A percentile compares a stretch with the other conserved stretches of the same genome.
Evolutionary conservation across 2,888 invertebrate species (phyloP).

Genomic region (Zygogramma bicolorata): DNA sequence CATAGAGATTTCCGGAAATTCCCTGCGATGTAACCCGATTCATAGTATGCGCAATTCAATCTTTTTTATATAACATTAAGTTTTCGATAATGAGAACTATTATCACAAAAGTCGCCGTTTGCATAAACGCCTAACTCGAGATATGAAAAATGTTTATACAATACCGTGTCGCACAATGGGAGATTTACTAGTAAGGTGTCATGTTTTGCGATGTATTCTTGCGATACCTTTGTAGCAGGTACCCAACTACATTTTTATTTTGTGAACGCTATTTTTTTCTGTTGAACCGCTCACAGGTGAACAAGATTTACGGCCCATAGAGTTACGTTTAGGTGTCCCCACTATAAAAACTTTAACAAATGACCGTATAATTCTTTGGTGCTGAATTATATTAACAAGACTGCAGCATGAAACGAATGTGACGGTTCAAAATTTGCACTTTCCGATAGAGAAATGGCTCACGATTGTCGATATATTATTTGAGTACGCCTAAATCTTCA

Average conservation of each 20-base stretch:
- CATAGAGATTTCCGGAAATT: too few species aligned
- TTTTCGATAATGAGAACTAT: neutral
- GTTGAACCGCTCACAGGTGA: slow-evolving; percentile 8
- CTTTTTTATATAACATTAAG: neutral
- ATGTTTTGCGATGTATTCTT: slow-evolving; percentile 11
- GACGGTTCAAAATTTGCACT: neutral
- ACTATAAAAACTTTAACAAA: slow-evolving; percentile 6
- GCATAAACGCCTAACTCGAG: neutral
- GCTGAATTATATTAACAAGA: slow-evolving; percentile 14
- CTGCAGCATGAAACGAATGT: neutral
- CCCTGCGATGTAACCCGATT: too few species aligned
- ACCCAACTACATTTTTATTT: slow-evolving; percentile 24
- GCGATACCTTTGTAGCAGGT: slow-evolving; percentile 18
- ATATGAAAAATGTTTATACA: neutral
- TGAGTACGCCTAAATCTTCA: neutral
- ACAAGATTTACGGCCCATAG: slow-evolving; percentile 26
- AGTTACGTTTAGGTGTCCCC: slow-evolving; percentile 16
- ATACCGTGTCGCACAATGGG: slow-evolving; percentile 16
- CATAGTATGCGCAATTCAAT: too few species aligned
- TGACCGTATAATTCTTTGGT: neutral
- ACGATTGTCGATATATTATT: neutral
- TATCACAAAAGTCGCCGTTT: neutral
- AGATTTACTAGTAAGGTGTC: slow-evolving; percentile 16
- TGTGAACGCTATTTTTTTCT: slow-evolving; percentile 12
- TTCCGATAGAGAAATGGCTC: neutral